Evolutionary conservation across 92 coral and sea anemone species (phyloP), one percentile per base, ranked within the genome.

Genomic region (Metridium senile): DNA sequence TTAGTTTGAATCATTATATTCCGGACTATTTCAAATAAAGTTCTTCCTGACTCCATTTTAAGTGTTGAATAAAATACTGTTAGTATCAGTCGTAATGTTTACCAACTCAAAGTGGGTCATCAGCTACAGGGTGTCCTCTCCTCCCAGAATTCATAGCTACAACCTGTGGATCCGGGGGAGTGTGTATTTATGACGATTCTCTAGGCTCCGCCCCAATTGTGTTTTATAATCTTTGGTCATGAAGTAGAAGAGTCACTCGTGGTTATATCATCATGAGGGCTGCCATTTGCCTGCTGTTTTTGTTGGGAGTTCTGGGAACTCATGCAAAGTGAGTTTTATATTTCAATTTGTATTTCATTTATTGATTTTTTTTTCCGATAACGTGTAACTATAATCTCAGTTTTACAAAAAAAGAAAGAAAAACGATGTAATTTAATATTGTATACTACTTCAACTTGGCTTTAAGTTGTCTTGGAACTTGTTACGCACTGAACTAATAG

Each of bases 241-340:
- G 9, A 54, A n/a, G 61, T 2, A 2, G 3, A 54, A 9, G 49
- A 39, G 8, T 39, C 49, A 39, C 49, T 39, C 49, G 49, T 39
- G 49, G 6, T 23, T 23, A 61, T 23, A 7, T 26, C 31, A 61
- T 27, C 66, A 61, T 61, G 66, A 61, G 33, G 66, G 66, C 31
- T 1, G 9, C 30, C 3, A 21, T 61, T 11, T 61, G 29, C 22
- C 23, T 61, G 32, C 29, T 61, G 25, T 54, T 54, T 61, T 8
- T 61, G 66, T 29, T 61, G 66, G 66, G 66, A 22, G 66, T 26
- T 61, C 23, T 61, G 2, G 29, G 30, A 61, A 4, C 66, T 22
- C 66, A 23, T 1, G 66, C 31, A 54, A 54, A 54, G 59, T 54
- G 17, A 54, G 59, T 39, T n/a, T n/a, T n/a, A n/a, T n/a, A n/a